Percentiles rank a stretch among this genome's conserved stretches.
phyloP scores from a whole-genome alignment of 2,113 vertebrate species.

The Datnioides undecimradiatus region DNA sequence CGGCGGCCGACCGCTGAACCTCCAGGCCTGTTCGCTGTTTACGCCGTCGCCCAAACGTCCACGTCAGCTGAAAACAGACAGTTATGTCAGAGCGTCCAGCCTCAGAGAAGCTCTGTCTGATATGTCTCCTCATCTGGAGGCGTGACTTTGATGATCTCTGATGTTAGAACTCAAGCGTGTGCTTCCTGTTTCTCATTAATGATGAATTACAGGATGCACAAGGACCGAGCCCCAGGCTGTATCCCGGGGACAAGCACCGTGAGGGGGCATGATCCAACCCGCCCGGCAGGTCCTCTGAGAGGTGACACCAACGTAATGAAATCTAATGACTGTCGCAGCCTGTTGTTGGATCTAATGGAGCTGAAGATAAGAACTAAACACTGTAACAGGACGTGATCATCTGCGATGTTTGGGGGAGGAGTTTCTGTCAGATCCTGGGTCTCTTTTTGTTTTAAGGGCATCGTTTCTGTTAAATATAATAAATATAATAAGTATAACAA shows the following conservation, averaged over 20 bases:
- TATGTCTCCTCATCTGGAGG: not conserved
- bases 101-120: conserved; percentile 7
- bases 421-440: no score
- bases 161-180: not conserved
- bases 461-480: no score
- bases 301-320: not conserved
- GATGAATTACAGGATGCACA: not conserved
- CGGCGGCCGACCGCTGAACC: not conserved
- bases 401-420: no score
- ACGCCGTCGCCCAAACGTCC: conserved; percentile 15
- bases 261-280: not conserved
- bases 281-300: not conserved
- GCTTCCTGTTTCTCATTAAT: not conserved
- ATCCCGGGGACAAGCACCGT: not conserved
- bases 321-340: not conserved
- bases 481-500: no score
- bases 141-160: not conserved
- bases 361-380: not conserved
- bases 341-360: not conserved
- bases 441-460: no score
- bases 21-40: conserved; percentile 47
- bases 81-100: not conserved
- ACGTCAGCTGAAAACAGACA: conserved; percentile 18
- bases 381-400: no score
- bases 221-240: not conserved